phyloP scores from a whole-genome alignment of 2,797 vertebrate species.

The Eulemur albifrons region DNA sequence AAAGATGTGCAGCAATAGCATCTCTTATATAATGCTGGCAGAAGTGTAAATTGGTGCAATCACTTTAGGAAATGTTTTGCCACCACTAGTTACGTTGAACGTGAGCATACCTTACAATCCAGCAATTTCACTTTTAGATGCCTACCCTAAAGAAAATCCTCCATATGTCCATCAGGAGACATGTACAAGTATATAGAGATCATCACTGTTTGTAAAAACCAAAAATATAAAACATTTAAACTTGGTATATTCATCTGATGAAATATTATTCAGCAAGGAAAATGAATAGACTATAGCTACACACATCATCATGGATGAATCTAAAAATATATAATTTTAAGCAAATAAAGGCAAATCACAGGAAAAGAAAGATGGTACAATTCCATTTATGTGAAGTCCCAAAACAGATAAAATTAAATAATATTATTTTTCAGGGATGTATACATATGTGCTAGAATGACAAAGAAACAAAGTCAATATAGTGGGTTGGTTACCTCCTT shows the following conservation, averaged over 20 bases:
- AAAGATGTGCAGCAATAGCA: not conserved
- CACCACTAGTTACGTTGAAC: not conserved
- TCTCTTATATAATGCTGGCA: not conserved
- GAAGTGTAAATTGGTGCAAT: not conserved
- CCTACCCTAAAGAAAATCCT: not conserved
- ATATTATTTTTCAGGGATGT: not conserved
- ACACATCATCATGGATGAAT: not conserved
- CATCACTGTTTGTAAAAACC: not conserved
- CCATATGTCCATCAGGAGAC: not conserved
- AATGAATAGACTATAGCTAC: not conserved
- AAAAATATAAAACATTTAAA: not conserved
- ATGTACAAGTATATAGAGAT: not conserved
- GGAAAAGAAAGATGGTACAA: not conserved
- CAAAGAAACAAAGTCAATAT: not conserved
- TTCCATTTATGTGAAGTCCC: not conserved
- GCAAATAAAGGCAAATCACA: not conserved
- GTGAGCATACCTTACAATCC: not conserved
- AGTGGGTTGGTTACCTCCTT: not conserved
- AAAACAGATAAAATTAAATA: slow-evolving; percentile 13
- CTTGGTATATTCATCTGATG: not conserved
- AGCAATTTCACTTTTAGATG: not conserved
- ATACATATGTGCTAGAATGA: not conserved
- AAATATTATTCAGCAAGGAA: not conserved
- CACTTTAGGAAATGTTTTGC: not conserved
- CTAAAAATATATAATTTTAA: not conserved